Base-by-base conservation (phyloP, 2,888 invertebrate species). In the Rhagium mordax region DNA sequence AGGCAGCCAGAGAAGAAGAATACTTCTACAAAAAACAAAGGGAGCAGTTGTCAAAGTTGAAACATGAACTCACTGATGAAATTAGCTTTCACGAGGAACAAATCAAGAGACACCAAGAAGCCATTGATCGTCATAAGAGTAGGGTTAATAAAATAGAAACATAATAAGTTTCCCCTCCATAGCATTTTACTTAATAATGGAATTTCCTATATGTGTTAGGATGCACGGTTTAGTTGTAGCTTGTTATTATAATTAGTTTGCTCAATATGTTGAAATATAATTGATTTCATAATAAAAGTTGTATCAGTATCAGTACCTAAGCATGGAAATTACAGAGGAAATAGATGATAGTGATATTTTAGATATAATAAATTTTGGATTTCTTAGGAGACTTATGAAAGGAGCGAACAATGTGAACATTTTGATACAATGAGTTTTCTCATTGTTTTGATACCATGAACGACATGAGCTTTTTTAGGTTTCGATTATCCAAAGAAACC, bases 21-120 rank as follows among this genome's bases (percentile, higher is more conserved):
- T 98, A 94, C 86, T 98, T 98, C 88, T 94, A 96, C 85, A 95
- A 93, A n/a, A 83, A 91, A 95, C 95, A 96, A 95, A 91, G 89
- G 84, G 92, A 95, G 81, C 96, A 96, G 84, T 84, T 97, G 64
- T 83, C 89, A 2, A 91, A 93, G 80, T 84, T 97, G 79, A 94
- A 94, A 85, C 88, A 88, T 6, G 93, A 94, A 79, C 89, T 96
- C 77, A 90, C 91, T 78, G 92, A 94, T 81, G 96, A 96, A 88
- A 94, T 96, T 59, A 88, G 90, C 51, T 96, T 96, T 88, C 96
- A 96, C 83, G 92, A 96, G 87, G 94, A 95, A 79, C 95, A 96
- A 87, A 95, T 97, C 83, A 94, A 95, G 85, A 93, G 94, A 79
- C 96, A 96, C 83, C 93, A 96, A 86, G 95, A 95, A 77, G 96